A percentile compares a stretch with the other conserved stretches of the same genome.
phyloP scores from a whole-genome alignment of 2,113 vertebrate species.

The Amphiprion ocellaris region DNA sequence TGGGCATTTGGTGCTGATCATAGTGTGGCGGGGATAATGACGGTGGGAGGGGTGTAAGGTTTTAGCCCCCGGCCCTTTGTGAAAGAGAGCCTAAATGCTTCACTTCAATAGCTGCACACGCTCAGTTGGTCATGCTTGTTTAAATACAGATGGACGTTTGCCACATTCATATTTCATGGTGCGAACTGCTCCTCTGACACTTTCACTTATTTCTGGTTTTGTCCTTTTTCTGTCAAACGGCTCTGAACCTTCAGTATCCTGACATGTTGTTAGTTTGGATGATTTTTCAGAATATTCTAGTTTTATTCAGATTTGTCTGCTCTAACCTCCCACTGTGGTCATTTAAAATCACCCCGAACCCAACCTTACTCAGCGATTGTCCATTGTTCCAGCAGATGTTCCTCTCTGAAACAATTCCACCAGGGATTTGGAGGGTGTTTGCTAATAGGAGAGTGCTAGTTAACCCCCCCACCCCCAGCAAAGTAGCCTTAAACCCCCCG shows the following conservation, averaged over 20 bases:
- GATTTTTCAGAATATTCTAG: background rate
- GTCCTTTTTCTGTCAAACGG: background rate
- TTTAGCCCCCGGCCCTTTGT: constrained; percentile 79
- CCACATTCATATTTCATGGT: constrained; percentile 66
- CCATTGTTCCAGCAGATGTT: constrained; percentile 71
- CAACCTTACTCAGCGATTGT: constrained; percentile 12
- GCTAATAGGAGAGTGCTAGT: constrained; percentile 60
- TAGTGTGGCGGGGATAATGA: constrained; percentile 75
- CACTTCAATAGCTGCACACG: constrained; percentile 77
- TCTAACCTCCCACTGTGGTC: background rate
- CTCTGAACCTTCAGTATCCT: background rate
- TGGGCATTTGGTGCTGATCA: constrained; percentile 86
- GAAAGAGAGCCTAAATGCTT: constrained; percentile 77
- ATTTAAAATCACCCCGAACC: constrained; percentile 31
- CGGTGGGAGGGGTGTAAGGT: constrained; percentile 75
- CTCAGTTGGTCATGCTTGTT: constrained; percentile 79
- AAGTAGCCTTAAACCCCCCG: constrained; percentile 43
- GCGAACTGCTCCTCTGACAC: constrained; percentile 65
- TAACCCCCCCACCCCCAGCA: constrained; percentile 52
- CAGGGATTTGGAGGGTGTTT: constrained; percentile 49
- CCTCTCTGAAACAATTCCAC: constrained; percentile 59
- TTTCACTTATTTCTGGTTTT: background rate
- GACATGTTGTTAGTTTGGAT: background rate
- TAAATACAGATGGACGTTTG: constrained; percentile 75
- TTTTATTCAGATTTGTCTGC: constrained; percentile 1